Evolutionary conservation across 1,140 invertebrate genomes (phyloP).

Genomic region (Tribolium castaneum): DNA sequence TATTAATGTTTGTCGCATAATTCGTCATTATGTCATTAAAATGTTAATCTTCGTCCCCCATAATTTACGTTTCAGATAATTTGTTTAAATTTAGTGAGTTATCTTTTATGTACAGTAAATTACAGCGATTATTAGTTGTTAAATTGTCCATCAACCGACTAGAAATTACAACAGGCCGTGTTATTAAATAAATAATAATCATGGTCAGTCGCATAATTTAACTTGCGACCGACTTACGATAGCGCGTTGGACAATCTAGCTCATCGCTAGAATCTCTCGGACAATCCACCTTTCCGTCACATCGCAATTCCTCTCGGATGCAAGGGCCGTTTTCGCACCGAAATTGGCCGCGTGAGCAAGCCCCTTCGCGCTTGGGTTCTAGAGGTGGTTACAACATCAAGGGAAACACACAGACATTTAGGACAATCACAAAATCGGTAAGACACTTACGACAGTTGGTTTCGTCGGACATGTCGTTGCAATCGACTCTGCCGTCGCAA

Average conservation of each 20-base stretch:
- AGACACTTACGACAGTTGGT: constrained; percentile 70
- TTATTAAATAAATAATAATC: constrained; percentile 14
- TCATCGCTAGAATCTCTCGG: constrained; percentile 66
- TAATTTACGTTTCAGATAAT: neutral
- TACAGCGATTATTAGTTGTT: neutral
- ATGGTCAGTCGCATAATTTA: constrained; percentile 22
- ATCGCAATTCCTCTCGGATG: constrained; percentile 64
- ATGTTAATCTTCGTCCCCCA: constrained; percentile 9
- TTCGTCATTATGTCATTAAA: neutral
- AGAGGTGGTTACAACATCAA: constrained; percentile 21
- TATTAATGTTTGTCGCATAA: neutral
- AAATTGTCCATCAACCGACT: neutral
- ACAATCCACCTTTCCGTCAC: constrained; percentile 68
- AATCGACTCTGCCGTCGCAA: constrained; percentile 77
- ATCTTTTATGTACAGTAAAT: neutral
- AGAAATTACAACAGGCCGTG: neutral
- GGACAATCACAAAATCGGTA: neutral
- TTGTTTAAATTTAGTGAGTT: neutral
- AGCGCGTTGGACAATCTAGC: constrained; percentile 53
- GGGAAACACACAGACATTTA: constrained; percentile 16
- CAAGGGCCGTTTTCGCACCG: constrained; percentile 66
- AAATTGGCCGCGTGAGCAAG: constrained; percentile 71
- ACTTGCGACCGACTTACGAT: neutral
- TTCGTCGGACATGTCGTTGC: constrained; percentile 81
- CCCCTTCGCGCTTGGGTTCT: neutral